phyloP scores from a whole-genome alignment of 2,797 vertebrate genomes.

The Gymnothorax javanicus region DNA sequence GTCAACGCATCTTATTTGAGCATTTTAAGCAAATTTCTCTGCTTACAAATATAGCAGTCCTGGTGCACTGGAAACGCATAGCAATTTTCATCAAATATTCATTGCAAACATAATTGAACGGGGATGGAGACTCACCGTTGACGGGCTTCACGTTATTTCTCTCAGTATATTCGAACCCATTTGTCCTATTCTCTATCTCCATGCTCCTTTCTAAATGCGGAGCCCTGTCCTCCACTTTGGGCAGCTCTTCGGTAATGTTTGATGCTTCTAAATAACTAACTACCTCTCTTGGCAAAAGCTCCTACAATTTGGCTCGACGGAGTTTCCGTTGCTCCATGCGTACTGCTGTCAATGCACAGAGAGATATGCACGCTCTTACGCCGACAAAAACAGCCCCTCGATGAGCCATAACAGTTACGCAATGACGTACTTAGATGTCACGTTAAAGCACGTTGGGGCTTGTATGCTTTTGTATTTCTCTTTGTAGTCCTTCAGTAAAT shows the following conservation, averaged over 20 bases:
- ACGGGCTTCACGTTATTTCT: conserved; percentile 65
- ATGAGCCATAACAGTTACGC: conserved; percentile 31
- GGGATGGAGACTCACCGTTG: conserved; percentile 56
- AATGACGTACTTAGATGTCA: conserved; percentile 21
- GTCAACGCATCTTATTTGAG: neutral
- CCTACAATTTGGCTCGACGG: conserved; percentile 44
- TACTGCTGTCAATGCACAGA: conserved; percentile 56
- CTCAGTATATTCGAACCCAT: conserved; percentile 72
- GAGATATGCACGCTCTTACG: conserved; percentile 41
- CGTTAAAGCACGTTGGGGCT: conserved; percentile 42
- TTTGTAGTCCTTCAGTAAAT: conserved; percentile 3
- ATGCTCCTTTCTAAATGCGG: conserved; percentile 65
- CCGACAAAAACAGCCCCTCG: conserved; percentile 31
- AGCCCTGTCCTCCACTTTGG: conserved; percentile 30
- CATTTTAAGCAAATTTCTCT: neutral
- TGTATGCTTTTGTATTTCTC: conserved; percentile 33
- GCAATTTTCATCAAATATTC: conserved; percentile 37
- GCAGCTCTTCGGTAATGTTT: conserved; percentile 39
- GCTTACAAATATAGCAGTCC: neutral
- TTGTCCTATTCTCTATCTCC: conserved; percentile 75
- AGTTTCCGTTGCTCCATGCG: conserved; percentile 60
- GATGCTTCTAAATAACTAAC: conserved; percentile 29
- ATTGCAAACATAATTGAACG: conserved; percentile 35
- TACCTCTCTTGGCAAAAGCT: conserved; percentile 40
- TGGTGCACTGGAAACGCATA: conserved; percentile 20